Base-by-base conservation (phyloP, 2,888 invertebrate genomes). In the Myopa tessellatipennis region DNA sequence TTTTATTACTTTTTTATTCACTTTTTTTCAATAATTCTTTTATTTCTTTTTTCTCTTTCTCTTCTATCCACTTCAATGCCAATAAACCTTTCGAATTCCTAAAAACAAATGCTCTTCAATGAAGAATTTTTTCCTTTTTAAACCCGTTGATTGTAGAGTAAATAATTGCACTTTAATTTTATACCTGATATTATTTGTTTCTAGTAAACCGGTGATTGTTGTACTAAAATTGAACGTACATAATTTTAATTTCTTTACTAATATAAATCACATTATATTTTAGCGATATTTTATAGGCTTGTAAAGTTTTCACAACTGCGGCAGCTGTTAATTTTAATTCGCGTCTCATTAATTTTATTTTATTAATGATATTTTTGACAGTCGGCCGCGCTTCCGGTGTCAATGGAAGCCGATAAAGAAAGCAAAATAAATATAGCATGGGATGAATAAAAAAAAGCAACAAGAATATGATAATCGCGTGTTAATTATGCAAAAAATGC, bases 341-440 rank as follows among this genome's bases (percentile, higher is more conserved):
- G 12, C 65, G 38, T 38, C 65, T 65, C 65, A 38, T 65, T 65
- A 36, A 65, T 65, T 65, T 65, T 65, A 65, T 65, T 45, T 45
- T 65, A 65, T 38, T 26, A 38, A 65, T 34, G 34, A 65, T 14
- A 65, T 38, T 63, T 63, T 65, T 4, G 36, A 6, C 14, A 4
- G 38, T 16, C 10, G n/a, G 58, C 58, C 18, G 58, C 58, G 14
- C 52, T n/a, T 58, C 58, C 58, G 26, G 38, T 38, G 38, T 34
- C 55, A 65, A 65, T 65, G 34, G 10, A 65, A 65, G 34, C 36
- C 34, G 26, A 65, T 38, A 65, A 16, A 45, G 45, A 45, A 36
- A 65, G 38, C 10, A 14, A 65, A 6, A 34, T 38, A 34, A 14
- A 34, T 10, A 55, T 6, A 55, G 8, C 5, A 55, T 10, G 45